These are phyloP conservation scores for Chrysina gloriosa DNA, from an alignment of 2,888 invertebrate species.

Conservation along the genomic window DNA sequence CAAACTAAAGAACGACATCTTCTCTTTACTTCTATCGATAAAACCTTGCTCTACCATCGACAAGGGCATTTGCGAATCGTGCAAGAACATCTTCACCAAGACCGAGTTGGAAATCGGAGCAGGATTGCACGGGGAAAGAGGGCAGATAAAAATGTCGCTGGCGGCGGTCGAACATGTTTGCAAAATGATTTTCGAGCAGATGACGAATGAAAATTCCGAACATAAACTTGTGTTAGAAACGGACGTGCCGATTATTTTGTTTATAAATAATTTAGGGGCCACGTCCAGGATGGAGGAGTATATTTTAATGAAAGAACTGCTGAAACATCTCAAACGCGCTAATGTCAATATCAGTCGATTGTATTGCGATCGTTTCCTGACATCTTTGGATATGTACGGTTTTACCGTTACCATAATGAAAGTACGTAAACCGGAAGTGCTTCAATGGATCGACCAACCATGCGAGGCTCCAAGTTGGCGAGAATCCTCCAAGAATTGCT, in stretches of 20 bases:
- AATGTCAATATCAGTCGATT: constrained; percentile 52
- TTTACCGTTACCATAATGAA: constrained; percentile 79
- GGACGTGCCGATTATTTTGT: constrained; percentile 67
- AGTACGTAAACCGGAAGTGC: constrained; percentile 65
- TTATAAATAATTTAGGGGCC: constrained; percentile 82
- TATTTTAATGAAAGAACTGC: constrained; percentile 65
- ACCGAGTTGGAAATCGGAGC: constrained; percentile 74
- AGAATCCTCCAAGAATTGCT: constrained; percentile 53
- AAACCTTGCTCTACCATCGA: constrained; percentile 77
- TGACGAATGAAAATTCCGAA: constrained; percentile 42
- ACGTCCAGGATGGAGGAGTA: constrained; percentile 81
- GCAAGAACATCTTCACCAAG: constrained; percentile 43
- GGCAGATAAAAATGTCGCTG: constrained; percentile 65
- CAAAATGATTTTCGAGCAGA: constrained; percentile 66
- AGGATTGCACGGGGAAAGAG: constrained; percentile 70
- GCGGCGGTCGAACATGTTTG: constrained; percentile 66
- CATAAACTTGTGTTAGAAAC: constrained; percentile 49
- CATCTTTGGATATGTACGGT: constrained; percentile 83
- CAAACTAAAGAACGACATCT: constrained; percentile 68
- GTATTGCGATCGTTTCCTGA: constrained; percentile 70
- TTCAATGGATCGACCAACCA: constrained; percentile 70
- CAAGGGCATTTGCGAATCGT: constrained; percentile 52
- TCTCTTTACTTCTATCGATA: constrained; percentile 78
- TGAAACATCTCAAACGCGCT: constrained; percentile 53
- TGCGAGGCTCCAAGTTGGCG: constrained; percentile 72